phyloP scores from a whole-genome alignment of 2,113 vertebrate species.

The Hippocampus abdominalis region DNA sequence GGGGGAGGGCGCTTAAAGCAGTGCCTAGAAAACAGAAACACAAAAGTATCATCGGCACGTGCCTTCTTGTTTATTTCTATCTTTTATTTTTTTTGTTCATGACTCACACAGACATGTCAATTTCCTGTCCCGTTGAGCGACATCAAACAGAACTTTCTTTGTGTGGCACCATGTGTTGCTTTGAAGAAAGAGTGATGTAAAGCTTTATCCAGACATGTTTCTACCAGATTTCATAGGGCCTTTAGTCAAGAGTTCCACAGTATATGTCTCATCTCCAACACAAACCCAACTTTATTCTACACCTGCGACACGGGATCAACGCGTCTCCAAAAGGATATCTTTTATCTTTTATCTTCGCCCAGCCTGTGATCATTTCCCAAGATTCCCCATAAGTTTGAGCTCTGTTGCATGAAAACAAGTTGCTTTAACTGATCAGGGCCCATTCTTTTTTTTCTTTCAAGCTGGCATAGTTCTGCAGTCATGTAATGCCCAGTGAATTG shows the following conservation, averaged over 20 bases:
- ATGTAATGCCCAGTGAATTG: constrained; percentile 36
- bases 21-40: constrained; percentile 66
- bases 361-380: constrained; percentile 39
- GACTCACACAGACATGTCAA: constrained; percentile 30
- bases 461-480: constrained; percentile 51
- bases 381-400: constrained; percentile 30
- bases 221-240: constrained; percentile 31
- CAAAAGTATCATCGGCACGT: constrained; percentile 16
- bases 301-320: constrained; percentile 23
- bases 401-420: constrained; percentile 50
- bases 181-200: constrained; percentile 21
- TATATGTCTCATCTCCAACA: constrained; percentile 20
- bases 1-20: constrained; percentile 74
- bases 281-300: constrained; percentile 27
- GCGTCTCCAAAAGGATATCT: constrained; percentile 43
- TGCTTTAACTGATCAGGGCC: constrained; percentile 51
- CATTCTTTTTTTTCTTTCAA: constrained; percentile 31
- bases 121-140: constrained; percentile 33
- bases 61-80: not conserved
- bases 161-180: constrained; percentile 11
- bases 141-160: constrained; percentile 4
- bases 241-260: constrained; percentile 33
- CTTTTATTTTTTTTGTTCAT: constrained; percentile 1
- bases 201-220: constrained; percentile 39
- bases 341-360: constrained; percentile 52